Percentiles rank a stretch among this genome's conserved stretches.
phyloP scores from a whole-genome alignment of 2,797 vertebrate species.

The Coregonus sp. region DNA sequence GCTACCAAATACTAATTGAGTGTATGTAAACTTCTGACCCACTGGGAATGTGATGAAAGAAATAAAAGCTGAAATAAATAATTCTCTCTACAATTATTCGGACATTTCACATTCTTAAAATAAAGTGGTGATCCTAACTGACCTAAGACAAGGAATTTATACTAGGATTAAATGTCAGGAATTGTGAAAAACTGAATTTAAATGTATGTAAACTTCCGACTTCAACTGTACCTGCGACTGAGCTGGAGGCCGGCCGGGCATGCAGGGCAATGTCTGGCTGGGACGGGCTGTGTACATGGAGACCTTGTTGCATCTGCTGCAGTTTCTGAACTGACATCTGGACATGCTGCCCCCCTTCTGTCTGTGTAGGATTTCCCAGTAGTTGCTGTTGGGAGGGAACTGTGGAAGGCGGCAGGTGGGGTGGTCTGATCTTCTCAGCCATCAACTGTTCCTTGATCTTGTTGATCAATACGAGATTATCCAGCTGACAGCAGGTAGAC shows the following conservation, averaged over 20 bases:
- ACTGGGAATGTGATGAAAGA: too few relatives aligned
- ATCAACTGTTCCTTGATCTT: constrained; percentile 99
- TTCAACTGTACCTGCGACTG: constrained; percentile 83
- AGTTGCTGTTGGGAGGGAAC: constrained; percentile 88
- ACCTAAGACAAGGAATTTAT: too few relatives aligned
- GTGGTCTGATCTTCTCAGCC: constrained; percentile 95
- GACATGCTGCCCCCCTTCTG: constrained; percentile 82
- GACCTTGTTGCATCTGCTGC: constrained; percentile 84
- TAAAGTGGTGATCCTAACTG: too few relatives aligned
- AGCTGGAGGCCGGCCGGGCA: constrained; percentile 90
- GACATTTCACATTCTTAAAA: too few relatives aligned
- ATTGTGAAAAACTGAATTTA: too few relatives aligned
- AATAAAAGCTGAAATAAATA: too few relatives aligned
- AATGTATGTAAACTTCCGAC: too few relatives aligned
- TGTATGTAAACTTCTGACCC: too few relatives aligned
- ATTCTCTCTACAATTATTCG: too few relatives aligned
- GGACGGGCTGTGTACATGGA: constrained; percentile 84
- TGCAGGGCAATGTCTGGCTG: constrained; percentile 93
- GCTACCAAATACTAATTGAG: too few relatives aligned
- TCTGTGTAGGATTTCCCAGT: constrained; percentile 78
- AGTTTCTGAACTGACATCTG: constrained; percentile 85
- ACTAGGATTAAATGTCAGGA: too few relatives aligned
- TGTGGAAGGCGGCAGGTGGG: constrained; percentile 84
- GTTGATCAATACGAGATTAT: constrained; percentile 97
- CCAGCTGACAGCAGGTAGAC: constrained; percentile 79